Percentiles rank a stretch among this genome's conserved stretches.
phyloP scores from a whole-genome alignment of 2,888 invertebrate genomes.

The Callosobruchus maculatus region DNA sequence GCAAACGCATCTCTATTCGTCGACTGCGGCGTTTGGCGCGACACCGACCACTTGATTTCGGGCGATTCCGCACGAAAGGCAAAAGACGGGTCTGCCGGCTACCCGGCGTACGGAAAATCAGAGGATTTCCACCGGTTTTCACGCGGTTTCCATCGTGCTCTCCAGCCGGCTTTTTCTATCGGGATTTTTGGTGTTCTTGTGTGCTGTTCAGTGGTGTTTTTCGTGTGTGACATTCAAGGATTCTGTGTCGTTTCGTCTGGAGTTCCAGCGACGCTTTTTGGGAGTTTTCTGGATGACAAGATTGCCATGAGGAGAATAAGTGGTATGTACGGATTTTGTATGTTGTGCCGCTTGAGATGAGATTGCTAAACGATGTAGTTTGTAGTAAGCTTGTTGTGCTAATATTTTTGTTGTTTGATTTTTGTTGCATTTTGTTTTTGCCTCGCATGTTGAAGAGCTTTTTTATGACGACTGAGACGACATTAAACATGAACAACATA shows the following conservation, averaged over 20 bases:
- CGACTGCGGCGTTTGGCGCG: slow-evolving; percentile 1
- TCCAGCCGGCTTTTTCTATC: not conserved
- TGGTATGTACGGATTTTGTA: too few relatives aligned
- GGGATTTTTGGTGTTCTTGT: not conserved
- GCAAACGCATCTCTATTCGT: slow-evolving; percentile 9
- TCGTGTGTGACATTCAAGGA: not conserved
- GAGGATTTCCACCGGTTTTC: not conserved
- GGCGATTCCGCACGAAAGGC: not conserved
- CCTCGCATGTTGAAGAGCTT: too few relatives aligned
- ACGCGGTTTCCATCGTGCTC: not conserved
- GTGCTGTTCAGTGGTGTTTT: not conserved
- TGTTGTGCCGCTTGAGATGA: too few relatives aligned
- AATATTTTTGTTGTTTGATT: too few relatives aligned
- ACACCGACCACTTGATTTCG: slow-evolving; percentile 8
- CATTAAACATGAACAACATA: too few relatives aligned
- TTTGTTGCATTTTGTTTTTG: too few relatives aligned
- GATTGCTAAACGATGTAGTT: not conserved
- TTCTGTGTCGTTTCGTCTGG: not conserved
- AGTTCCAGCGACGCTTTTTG: too few relatives aligned
- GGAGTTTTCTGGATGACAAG: too few relatives aligned
- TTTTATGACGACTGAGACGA: too few relatives aligned
- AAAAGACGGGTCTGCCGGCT: not conserved
- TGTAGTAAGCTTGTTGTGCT: too few relatives aligned
- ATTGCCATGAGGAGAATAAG: too few relatives aligned
- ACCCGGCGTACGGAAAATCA: not conserved